Percentiles rank a stretch among this genome's conserved stretches.
Evolutionary conservation across 1,140 invertebrate species (phyloP).

Genomic region (Drosophila willistoni): DNA sequence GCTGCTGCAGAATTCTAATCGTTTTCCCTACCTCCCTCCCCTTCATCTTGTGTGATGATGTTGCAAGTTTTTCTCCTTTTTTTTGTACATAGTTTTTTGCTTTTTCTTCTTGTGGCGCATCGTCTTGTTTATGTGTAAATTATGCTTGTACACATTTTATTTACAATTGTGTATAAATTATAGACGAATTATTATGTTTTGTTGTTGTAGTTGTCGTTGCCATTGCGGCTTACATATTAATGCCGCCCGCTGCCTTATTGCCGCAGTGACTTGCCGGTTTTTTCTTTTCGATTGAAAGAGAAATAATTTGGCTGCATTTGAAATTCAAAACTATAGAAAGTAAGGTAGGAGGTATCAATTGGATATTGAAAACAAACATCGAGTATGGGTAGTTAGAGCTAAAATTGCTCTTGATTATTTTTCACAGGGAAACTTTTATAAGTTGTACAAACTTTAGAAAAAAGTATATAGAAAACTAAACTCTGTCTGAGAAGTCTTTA

Average conservation of each 20-base stretch:
- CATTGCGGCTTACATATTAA: slow-evolving; percentile 72
- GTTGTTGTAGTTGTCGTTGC: slow-evolving; percentile 7
- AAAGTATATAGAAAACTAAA: too few relatives aligned
- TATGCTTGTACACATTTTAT: slow-evolving; percentile 81
- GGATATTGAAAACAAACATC: not conserved
- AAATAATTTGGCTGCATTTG: slow-evolving; percentile 42
- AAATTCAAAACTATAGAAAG: slow-evolving; percentile 49
- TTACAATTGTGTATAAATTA: slow-evolving; percentile 81
- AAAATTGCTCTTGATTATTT: too few relatives aligned
- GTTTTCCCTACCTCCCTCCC: slow-evolving; percentile 27
- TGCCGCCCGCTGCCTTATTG: slow-evolving; percentile 21
- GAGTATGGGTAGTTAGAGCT: not conserved
- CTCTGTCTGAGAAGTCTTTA: too few relatives aligned
- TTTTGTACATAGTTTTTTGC: slow-evolving; percentile 11
- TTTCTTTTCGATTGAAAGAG: not conserved
- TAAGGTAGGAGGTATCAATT: not conserved
- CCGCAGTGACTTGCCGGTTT: not conserved
- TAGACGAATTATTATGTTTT: slow-evolving; percentile 76
- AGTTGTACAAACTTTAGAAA: too few relatives aligned
- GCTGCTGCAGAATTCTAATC: slow-evolving; percentile 40
- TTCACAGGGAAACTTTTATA: too few relatives aligned
- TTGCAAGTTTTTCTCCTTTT: slow-evolving; percentile 44
- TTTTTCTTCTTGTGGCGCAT: slow-evolving; percentile 31
- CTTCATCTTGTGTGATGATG: slow-evolving; percentile 52
- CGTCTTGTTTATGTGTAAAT: slow-evolving; percentile 80